Evolutionary conservation across 2,113 vertebrate species (phyloP).

Genomic region (Zingel zingel): DNA sequence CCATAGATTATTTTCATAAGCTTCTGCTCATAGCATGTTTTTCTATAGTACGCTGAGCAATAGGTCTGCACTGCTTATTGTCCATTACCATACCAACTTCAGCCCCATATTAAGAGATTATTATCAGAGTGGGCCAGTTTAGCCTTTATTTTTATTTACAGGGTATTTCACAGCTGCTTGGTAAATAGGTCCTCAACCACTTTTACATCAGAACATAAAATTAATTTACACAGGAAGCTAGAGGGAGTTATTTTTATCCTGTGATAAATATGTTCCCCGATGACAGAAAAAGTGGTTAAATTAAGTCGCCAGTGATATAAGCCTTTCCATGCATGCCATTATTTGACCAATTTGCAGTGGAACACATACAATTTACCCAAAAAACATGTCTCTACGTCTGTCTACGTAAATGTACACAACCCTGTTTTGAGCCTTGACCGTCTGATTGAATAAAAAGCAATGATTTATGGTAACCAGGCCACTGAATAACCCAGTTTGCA

Average conservation of each 20-base stretch:
- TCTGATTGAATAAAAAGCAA: constrained; percentile 10
- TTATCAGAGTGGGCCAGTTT: constrained; percentile 23
- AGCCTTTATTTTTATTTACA: constrained; percentile 42
- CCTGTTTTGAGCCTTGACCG: background rate
- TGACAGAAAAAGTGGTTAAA: background rate
- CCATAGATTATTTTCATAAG: constrained; percentile 71
- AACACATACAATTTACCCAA: background rate
- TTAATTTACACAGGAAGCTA: background rate
- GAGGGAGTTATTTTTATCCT: background rate
- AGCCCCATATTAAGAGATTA: constrained; percentile 34
- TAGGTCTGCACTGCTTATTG: constrained; percentile 30
- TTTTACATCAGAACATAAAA: background rate
- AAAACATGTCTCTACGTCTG: background rate
- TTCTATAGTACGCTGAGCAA: constrained; percentile 13
- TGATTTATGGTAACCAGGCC: constrained; percentile 10
- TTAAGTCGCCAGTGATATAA: background rate
- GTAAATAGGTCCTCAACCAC: constrained; percentile 18
- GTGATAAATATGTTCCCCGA: background rate
- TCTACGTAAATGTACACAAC: background rate
- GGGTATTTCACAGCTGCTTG: constrained; percentile 7
- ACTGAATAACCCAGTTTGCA: constrained; percentile 20
- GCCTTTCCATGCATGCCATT: constrained; percentile 4
- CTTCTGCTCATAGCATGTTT: constrained; percentile 49
- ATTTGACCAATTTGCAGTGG: background rate
- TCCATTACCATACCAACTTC: constrained; percentile 21